phyloP scores from a whole-genome alignment of 2,888 invertebrate genomes.

The Dynastes grantii region DNA sequence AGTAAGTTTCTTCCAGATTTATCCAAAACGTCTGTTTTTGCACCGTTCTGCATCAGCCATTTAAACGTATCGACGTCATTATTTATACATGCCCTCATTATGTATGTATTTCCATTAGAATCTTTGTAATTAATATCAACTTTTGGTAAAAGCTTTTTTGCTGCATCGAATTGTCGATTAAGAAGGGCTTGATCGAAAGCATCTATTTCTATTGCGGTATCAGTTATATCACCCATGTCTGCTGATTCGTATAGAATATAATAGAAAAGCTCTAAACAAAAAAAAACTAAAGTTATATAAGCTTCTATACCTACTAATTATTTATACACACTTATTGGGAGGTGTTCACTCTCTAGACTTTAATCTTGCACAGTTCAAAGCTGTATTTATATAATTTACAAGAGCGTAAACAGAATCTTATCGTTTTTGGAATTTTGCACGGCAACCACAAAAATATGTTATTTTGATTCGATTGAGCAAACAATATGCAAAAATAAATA shows the following conservation, averaged over 20 bases:
- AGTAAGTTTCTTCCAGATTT: constrained; percentile 25
- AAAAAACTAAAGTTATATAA: not conserved
- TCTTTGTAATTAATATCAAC: constrained; percentile 17
- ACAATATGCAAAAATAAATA: too few species aligned
- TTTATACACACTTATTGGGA: not conserved
- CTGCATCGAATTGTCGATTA: constrained; percentile 12
- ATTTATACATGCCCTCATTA: constrained; percentile 17
- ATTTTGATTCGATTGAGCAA: too few species aligned
- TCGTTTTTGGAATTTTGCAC: not conserved
- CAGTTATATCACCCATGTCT: not conserved
- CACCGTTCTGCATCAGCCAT: constrained; percentile 29
- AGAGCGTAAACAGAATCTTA: not conserved
- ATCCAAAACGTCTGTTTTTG: not conserved
- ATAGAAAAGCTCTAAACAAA: not conserved
- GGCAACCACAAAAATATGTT: not conserved
- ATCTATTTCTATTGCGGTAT: constrained; percentile 21
- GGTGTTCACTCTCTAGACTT: not conserved
- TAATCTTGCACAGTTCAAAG: too few species aligned
- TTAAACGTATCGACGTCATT: constrained; percentile 9
- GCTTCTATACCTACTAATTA: not conserved
- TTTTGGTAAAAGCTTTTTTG: constrained; percentile 17
- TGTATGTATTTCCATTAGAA: not conserved
- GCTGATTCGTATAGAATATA: not conserved
- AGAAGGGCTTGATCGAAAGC: constrained; percentile 30
- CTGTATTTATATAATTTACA: not conserved